These are phyloP conservation scores for Lymantria dispar DNA, from an alignment of 2,888 invertebrate species.

Conservation along the genomic window DNA sequence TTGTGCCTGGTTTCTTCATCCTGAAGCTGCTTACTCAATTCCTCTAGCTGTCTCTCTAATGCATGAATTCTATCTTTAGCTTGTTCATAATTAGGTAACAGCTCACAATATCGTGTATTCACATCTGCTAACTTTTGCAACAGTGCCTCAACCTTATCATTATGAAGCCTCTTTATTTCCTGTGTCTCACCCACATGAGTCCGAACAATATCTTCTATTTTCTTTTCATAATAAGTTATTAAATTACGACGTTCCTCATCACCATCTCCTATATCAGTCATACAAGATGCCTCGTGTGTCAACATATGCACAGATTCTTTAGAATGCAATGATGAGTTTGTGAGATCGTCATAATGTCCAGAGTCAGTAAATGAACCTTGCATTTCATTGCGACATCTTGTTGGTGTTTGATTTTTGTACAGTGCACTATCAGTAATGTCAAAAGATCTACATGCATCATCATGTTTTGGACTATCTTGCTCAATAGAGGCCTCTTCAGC, in stretches of 20 bases:
- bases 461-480: slow-evolving; percentile 58
- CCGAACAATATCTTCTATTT: slow-evolving; percentile 88
- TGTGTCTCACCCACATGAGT: slow-evolving; percentile 84
- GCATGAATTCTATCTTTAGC: slow-evolving; percentile 87
- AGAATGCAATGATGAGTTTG: slow-evolving; percentile 88
- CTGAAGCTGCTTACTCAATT: slow-evolving; percentile 85
- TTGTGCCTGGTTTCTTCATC: slow-evolving; percentile 89
- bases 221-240: slow-evolving; percentile 87
- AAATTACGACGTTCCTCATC: slow-evolving; percentile 86
- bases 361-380: slow-evolving; percentile 92
- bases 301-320: slow-evolving; percentile 86
- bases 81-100: slow-evolving; percentile 88
- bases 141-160: slow-evolving; percentile 89
- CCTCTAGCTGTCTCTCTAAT: slow-evolving; percentile 88
- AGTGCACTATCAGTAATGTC: slow-evolving; percentile 76
- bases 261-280: slow-evolving; percentile 77
- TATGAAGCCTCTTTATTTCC: slow-evolving; percentile 89
- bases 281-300: slow-evolving; percentile 79
- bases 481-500: slow-evolving; percentile 66
- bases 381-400: slow-evolving; percentile 82
- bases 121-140: slow-evolving; percentile 88
- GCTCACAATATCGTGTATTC: slow-evolving; percentile 89
- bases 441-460: slow-evolving; percentile 67
- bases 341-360: slow-evolving; percentile 92
- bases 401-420: slow-evolving; percentile 72